Conservation (phyloP, 2,888 invertebrate genomes). For the Drosophila ustulata region DNA sequence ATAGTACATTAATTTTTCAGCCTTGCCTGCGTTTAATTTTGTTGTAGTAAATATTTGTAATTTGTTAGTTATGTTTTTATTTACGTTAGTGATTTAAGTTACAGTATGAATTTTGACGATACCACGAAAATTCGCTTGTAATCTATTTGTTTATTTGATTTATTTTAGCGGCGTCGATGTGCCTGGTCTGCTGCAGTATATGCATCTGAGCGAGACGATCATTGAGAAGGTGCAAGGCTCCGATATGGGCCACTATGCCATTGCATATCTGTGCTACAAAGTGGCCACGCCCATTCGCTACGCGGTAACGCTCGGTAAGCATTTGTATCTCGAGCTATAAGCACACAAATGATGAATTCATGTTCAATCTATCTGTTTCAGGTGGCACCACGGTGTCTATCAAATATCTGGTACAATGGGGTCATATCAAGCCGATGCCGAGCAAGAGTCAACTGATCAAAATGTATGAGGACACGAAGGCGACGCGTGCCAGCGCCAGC, state of each 20-base stretch:
- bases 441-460: slow-evolving; percentile 88
- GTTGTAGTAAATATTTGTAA: no score
- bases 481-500: slow-evolving; percentile 70
- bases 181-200: slow-evolving; percentile 90
- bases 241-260: slow-evolving; percentile 94
- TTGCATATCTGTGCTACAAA: slow-evolving; percentile 97
- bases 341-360: no score
- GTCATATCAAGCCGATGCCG: slow-evolving; percentile 93
- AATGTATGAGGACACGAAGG: slow-evolving; percentile 86
- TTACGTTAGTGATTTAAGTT: no score
- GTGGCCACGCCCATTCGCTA: slow-evolving; percentile 95
- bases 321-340: neutral
- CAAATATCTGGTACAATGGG: slow-evolving; percentile 91
- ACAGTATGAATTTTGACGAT: no score
- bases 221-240: slow-evolving; percentile 91
- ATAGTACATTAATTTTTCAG: no score
- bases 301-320: slow-evolving; percentile 94
- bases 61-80: no score
- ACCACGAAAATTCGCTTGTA: no score
- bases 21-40: no score
- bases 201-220: slow-evolving; percentile 92
- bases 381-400: slow-evolving; percentile 95
- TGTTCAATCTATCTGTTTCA: slow-evolving; percentile 70
- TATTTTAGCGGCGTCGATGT: slow-evolving; percentile 95
- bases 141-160: no score